Percentiles rank a stretch among this genome's conserved stretches.
phyloP scores from a whole-genome alignment of 2,113 vertebrate genomes.

The Indri indri region DNA sequence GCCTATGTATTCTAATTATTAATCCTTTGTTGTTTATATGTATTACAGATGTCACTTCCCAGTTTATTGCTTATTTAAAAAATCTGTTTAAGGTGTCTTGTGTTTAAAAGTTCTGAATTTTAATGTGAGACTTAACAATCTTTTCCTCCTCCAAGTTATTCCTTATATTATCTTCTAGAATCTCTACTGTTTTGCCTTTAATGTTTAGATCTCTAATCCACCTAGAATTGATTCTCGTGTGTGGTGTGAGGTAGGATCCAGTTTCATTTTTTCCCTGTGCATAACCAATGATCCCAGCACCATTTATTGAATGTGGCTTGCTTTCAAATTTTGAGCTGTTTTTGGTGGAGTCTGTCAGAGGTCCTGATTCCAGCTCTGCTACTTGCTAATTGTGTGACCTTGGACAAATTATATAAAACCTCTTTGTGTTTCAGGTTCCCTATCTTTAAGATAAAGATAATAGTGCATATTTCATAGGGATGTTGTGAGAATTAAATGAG shows the following conservation, averaged over 20 bases:
- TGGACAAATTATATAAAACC: background rate
- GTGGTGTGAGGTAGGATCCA: background rate
- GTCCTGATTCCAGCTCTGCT: constrained; percentile 5
- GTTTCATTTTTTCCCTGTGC: background rate
- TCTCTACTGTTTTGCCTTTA: background rate
- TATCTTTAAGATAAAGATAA: constrained; percentile 54
- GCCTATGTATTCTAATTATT: constrained; percentile 18
- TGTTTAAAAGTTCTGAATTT: constrained; percentile 46
- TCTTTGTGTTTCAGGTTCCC: constrained; percentile 31
- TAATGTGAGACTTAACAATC: background rate
- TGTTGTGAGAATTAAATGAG: constrained; percentile 5
- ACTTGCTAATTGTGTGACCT: constrained; percentile 42
- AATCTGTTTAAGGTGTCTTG: constrained; percentile 1
- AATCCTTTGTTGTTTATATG: constrained; percentile 20
- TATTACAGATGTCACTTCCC: constrained; percentile 23
- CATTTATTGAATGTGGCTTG: background rate
- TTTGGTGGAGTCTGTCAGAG: background rate
- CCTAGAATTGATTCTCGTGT: background rate
- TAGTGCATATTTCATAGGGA: constrained; percentile 19
- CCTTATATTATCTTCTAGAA: constrained; percentile 16
- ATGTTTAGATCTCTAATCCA: constrained; percentile 22
- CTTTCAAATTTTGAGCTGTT: constrained; percentile 28
- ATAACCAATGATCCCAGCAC: background rate
- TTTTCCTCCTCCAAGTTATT: background rate
- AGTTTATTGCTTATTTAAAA: constrained; percentile 54